Base-by-base conservation (phyloP, 2,113 vertebrate species). In the Perccottus glenii region DNA sequence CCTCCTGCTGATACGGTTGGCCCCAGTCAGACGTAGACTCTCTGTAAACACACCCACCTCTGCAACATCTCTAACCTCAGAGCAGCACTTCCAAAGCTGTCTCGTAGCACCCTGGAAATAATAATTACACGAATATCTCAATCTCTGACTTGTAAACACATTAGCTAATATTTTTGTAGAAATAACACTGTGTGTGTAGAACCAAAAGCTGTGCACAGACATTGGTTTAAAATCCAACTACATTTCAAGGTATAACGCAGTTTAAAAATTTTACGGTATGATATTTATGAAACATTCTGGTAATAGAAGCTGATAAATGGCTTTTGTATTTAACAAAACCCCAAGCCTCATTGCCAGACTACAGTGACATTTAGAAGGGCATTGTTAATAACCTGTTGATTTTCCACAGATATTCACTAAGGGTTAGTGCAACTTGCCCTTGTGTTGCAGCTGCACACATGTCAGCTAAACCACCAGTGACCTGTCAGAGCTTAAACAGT, bases 1-100 rank as follows among this genome's bases (percentile, higher is more conserved):
- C 38, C 52, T 80, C 68, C 52, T 16, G 65, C 77, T 80, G 80
- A 82, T 79, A 64, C 19, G 14, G 70, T 70, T 63, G 69, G 55
- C 67, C 72, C 27, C 4, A 66, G 74, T 69, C 67, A 81, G 40
- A 78, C 55, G 36, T 45, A 19, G 46, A 50, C 64, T 62, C 63
- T 40, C 50, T 38, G 44, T 55, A 56, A 53, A 45, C 59, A 51
- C 35, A 61, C 49, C 60, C 3, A 32, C 47, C 0, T 9, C 33
- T 3, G 8, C 60, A 59, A 47, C 15, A 46, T 55, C 64, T 32
- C 59, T 45, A 56, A 63, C 33, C 53, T 64, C 36, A 51, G 15
- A 56, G 48, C n/a, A 44, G 53, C 27, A 53, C 33, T 35, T 46
- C 51, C 10, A 49, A 19, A 1, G 51, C 64, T 10, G 58, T 46